Conservation (phyloP, 1,140 invertebrate species). For the Holcopasites calliopsidis region DNA sequence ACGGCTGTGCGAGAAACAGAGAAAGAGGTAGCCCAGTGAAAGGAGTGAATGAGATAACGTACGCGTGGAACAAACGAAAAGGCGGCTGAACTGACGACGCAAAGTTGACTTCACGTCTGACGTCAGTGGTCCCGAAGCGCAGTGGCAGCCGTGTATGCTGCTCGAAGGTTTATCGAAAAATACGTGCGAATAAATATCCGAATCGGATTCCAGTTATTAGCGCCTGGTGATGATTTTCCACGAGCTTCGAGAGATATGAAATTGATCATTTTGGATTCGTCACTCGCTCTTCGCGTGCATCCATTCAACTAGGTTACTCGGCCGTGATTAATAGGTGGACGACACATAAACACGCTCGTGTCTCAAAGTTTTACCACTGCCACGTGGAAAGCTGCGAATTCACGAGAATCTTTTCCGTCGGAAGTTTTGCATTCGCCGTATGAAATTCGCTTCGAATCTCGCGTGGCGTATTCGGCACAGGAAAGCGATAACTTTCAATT, state of each 20-base stretch:
- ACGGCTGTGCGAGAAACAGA: slow-evolving; percentile 12
- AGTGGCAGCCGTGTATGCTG: background rate
- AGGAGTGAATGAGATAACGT: too few relatives aligned
- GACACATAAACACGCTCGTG: slow-evolving; percentile 5
- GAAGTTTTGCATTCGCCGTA: slow-evolving; percentile 15
- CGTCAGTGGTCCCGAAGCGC: slow-evolving; percentile 21
- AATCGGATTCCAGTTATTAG: background rate
- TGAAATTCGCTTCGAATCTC: slow-evolving; percentile 41
- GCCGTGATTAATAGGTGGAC: slow-evolving; percentile 13
- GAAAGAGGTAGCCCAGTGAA: background rate
- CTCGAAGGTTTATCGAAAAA: slow-evolving; percentile 25
- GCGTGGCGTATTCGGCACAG: background rate
- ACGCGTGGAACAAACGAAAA: slow-evolving; percentile 27
- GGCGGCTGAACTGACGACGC: slow-evolving; percentile 36
- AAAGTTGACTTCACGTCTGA: slow-evolving; percentile 31
- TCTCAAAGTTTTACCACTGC: slow-evolving; percentile 11
- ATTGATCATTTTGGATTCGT: background rate
- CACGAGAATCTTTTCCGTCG: slow-evolving; percentile 17
- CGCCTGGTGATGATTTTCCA: too few relatives aligned
- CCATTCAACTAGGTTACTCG: slow-evolving; percentile 1
- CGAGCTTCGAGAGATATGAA: background rate
- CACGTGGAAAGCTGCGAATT: slow-evolving; percentile 11
- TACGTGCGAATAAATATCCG: background rate
- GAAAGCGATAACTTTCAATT: slow-evolving; percentile 32
- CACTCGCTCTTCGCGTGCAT: background rate